Evolutionary conservation across 2,797 vertebrate species (phyloP).

Genomic region (Acipenser transmontanus): DNA sequence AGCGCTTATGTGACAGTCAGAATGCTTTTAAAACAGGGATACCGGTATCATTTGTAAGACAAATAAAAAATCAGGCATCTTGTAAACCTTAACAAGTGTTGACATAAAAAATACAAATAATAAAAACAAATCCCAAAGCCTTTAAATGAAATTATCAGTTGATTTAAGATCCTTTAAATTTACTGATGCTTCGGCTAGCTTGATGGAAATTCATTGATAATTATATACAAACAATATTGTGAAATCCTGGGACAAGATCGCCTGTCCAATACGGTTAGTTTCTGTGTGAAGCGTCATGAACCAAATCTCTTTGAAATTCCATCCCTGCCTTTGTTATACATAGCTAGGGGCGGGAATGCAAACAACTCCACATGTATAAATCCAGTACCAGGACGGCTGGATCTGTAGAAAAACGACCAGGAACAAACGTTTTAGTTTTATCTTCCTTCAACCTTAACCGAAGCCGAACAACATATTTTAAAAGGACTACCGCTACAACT

Average conservation of each 20-base stretch:
- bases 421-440: constrained; percentile 1
- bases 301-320: constrained; percentile 68
- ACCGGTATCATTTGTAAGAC: too few species aligned
- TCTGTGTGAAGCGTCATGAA: constrained; percentile 34
- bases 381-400: constrained; percentile 39
- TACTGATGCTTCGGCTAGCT: not conserved
- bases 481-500: constrained; percentile 17
- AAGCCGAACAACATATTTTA: not conserved
- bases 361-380: constrained; percentile 79
- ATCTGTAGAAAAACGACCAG: constrained; percentile 21
- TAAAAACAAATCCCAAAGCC: constrained; percentile 17
- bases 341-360: constrained; percentile 74
- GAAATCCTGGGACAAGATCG: constrained; percentile 32
- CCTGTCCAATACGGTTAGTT: constrained; percentile 33
- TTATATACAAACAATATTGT: constrained; percentile 45
- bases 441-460: constrained; percentile 5
- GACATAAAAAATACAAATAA: constrained; percentile 13
- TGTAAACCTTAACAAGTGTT: not conserved
- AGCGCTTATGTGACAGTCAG: too few species aligned
- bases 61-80: too few species aligned
- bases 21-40: too few species aligned
- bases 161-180: constrained; percentile 24
- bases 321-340: constrained; percentile 66
- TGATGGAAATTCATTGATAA: constrained; percentile 27
- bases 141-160: constrained; percentile 1